Conservation (phyloP, 2,113 vertebrate species). For the Brachypodius melanocephalos region DNA sequence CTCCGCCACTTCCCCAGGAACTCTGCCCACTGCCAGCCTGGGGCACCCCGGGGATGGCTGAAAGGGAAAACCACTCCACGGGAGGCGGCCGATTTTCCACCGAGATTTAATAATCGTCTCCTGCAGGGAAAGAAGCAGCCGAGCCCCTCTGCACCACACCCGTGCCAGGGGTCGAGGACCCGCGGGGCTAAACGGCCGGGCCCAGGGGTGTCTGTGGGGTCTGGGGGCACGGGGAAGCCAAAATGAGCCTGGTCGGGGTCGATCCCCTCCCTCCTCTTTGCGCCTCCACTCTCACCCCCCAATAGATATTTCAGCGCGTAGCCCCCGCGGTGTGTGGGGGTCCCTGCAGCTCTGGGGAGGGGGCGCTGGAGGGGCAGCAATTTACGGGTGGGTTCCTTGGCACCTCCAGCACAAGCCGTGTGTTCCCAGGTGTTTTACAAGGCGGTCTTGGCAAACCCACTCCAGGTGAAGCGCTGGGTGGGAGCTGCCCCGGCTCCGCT, state of each 20-base stretch:
- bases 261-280: background rate
- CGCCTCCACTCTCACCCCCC: background rate
- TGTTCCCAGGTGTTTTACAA: background rate
- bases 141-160: background rate
- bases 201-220: rapidly evolving
- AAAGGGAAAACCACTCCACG: rapidly evolving
- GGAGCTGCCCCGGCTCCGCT: background rate
- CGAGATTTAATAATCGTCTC: rapidly evolving
- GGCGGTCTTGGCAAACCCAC: background rate
- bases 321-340: background rate
- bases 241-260: rapidly evolving
- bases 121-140: background rate
- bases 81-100: background rate
- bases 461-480: background rate
- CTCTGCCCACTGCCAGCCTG: background rate
- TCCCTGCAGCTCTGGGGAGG: background rate
- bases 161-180: background rate
- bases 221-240: background rate
- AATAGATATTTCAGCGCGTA: background rate
- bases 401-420: background rate
- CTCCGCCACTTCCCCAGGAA: background rate
- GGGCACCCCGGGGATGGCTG: background rate
- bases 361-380: background rate
- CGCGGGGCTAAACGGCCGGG: background rate
- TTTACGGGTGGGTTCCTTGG: background rate